phyloP scores from a whole-genome alignment of 37 sponge, comb jelly and placozoan species.

The Oopsacas minuta region DNA sequence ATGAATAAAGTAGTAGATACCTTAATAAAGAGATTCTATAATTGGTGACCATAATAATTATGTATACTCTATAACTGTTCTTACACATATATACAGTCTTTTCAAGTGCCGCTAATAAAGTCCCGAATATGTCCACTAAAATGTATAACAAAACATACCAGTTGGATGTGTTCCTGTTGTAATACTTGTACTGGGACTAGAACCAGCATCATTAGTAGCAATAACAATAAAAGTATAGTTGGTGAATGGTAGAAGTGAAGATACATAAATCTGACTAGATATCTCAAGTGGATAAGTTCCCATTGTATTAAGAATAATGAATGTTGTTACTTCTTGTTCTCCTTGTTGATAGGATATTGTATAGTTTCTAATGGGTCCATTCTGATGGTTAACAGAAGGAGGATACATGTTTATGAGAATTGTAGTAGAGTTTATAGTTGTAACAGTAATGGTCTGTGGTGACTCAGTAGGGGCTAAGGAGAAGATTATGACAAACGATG shows the following conservation, averaged over 20 bases:
- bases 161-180: not conserved
- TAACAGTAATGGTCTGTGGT: not conserved
- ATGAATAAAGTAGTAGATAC: not conserved
- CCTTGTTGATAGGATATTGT: not conserved
- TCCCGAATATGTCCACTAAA: no score
- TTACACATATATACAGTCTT: no score
- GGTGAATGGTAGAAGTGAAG: not conserved
- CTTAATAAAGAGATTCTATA: no score
- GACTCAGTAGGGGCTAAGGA: not conserved
- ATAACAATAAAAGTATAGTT: not conserved
- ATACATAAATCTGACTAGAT: not conserved
- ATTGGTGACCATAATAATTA: no score
- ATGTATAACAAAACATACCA: not conserved
- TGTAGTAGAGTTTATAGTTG: not conserved
- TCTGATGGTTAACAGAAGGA: not conserved
- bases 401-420: not conserved
- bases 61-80: no score
- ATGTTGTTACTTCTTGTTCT: no score
- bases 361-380: constrained; percentile 11
- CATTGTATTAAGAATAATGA: not conserved
- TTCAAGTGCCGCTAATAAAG: no score
- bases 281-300: not conserved
- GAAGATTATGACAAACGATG: no score
- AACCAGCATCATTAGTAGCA: not conserved
- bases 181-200: not conserved